Evolutionary conservation across 35 echinoderm and acorn worm species (phyloP), one percentile per base, ranked within the genome.

Genomic region (Strongylocentrotus purpuratus): DNA sequence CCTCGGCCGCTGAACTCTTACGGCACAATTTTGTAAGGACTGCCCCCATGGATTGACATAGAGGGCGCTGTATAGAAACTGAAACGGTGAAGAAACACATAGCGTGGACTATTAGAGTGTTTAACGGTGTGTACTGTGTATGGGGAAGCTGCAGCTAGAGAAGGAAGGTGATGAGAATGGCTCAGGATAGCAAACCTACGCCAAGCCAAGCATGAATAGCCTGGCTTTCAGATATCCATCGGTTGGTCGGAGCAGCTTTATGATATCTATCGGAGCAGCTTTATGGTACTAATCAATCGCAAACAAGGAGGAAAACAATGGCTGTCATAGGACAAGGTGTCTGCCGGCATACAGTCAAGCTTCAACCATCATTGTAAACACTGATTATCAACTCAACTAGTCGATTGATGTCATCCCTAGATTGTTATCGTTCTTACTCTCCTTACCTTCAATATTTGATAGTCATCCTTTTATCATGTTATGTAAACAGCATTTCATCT

Each of bases 11-110:
- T 5, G 94, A 96, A 28, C 95, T 99, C 20, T 89, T 98, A 92
- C 20, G 96, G 31, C 98, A 99, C 46, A 94, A 94, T 48, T 99
- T 99, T 97, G 98, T 99, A 50, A 97, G 94, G 86, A 94, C 96
- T 47, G 95, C 87, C 65, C 92, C 91, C 12, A 94, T 97, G 31
- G 96, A 97, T 91, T 89, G 87, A 33, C 41, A 46, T 45, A 89
- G 32, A 18, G 12, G 87, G 87, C 9, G 33, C 87, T 7, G 20
- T 41, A 0, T 33, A 33, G 87, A 89, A 15, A 89, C 17, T 45
- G 33, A 78, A 78, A 22, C 0, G 8, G 28, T 28, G 28, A 28
- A 28, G 28, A 78, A n/a, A 78, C 65, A 78, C 22, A 25, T n/a
- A 78, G 65, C 65, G n/a, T 78, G n/a, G 65, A 78, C 65, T 78